Percentiles rank a stretch among this genome's conserved stretches.
These are phyloP conservation scores for Mylabris phalerata DNA, from an alignment of 1,140 invertebrate species.

Conservation along the genomic window DNA sequence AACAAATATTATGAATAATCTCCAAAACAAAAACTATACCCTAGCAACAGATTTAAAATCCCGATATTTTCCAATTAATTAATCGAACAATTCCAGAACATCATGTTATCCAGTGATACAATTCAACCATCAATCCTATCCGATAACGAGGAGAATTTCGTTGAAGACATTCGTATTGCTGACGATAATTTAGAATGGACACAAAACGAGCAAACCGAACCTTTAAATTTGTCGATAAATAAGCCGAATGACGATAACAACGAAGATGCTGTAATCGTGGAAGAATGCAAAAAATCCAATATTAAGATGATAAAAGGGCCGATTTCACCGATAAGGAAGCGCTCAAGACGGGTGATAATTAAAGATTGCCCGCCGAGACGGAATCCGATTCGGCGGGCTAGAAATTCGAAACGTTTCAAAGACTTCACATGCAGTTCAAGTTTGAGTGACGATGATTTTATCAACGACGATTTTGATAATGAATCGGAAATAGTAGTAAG, in stretches of 20 bases:
- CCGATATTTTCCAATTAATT: no score
- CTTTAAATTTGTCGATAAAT: background rate
- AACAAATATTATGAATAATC: no score
- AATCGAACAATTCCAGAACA: no score
- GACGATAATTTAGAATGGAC: background rate
- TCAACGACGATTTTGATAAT: slow-evolving; percentile 24
- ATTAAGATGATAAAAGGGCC: slow-evolving; percentile 4
- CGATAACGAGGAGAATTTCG: no score
- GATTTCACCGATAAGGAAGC: background rate
- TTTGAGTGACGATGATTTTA: slow-evolving; percentile 11
- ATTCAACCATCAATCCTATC: no score
- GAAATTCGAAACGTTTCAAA: slow-evolving; percentile 5
- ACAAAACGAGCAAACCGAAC: slow-evolving; percentile 7
- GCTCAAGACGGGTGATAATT: background rate
- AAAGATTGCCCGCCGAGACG: slow-evolving; percentile 9
- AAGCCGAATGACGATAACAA: background rate
- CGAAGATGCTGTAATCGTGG: slow-evolving; percentile 31
- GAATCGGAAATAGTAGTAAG: background rate
- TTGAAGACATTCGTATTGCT: no score
- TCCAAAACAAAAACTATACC: no score
- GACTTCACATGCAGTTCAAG: slow-evolving; percentile 1
- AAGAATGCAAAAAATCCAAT: slow-evolving; percentile 16
- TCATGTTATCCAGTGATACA: no score
- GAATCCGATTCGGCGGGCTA: slow-evolving; percentile 22
- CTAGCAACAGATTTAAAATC: no score